Evolutionary conservation across 2,797 vertebrate species (phyloP), one percentile per base, ranked within the genome.

Genomic region (Morelia viridis): DNA sequence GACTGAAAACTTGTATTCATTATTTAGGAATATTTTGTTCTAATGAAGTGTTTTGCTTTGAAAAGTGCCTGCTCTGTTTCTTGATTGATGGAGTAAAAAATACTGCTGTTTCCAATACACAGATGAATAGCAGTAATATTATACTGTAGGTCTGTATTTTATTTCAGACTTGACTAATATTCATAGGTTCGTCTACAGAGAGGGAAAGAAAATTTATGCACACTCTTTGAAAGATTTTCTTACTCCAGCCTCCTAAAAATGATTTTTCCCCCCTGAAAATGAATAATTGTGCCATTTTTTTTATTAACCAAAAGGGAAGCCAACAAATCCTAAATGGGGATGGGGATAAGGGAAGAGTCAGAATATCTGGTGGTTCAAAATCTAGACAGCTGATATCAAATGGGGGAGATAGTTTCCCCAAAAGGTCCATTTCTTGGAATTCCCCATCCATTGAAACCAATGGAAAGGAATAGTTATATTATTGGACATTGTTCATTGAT

Each of bases 41-140:
- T 89, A 62, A 94, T 86, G 62, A 68, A 93, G 91, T 93, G 46
- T 91, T 93, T 89, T 93, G 93, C 91, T 92, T 50, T 94, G 87
- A 90, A 92, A 96, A 85, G 84, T 87, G 90, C 62, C 89, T 90
- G 64, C 19, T 24, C 56, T 91, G 26, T 35, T 92, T 92, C 95
- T 88, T 95, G 90, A 94, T 92, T 57, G 83, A 86, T 41, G 83
- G 92, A 95, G 95, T 76, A 11, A 89, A 93, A 61, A 76, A 86
- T 53, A 56, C 91, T 58, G 76, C 88, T 94, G 28, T 94, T 94
- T 93, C 89, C 62, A 94, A 88, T 90, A 94, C 35, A 89, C 91
- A 94, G 93, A 93, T 93, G 17, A 94, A 94, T 94, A 94, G 92
- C 64, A 89, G 90, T 0, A 89, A 26, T 31, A 22, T 64, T 61